These are phyloP conservation scores for Lontra canadensis DNA, from an alignment of 2,113 vertebrate species.

Conservation along the genomic window DNA sequence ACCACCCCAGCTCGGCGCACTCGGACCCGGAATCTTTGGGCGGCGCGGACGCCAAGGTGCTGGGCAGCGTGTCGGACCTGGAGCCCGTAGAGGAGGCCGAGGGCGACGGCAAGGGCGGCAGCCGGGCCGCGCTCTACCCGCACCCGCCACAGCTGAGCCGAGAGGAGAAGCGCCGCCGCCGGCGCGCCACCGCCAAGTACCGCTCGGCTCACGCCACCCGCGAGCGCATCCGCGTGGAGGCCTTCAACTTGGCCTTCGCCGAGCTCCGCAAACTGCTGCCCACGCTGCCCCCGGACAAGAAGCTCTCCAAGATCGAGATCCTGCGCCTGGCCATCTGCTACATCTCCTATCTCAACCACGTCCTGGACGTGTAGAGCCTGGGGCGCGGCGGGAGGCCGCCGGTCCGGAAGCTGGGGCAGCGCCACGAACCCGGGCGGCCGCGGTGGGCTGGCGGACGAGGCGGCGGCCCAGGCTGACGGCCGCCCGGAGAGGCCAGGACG, in stretches of 20 bases:
- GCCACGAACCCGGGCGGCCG: background rate
- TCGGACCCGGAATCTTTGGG: constrained; percentile 92
- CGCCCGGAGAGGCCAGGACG: background rate
- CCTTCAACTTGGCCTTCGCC: constrained; percentile 88
- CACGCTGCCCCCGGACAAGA: constrained; percentile 87
- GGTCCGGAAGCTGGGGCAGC: background rate
- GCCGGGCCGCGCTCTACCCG: constrained; percentile 81
- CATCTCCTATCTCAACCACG: constrained; percentile 88
- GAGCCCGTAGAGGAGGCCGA: constrained; percentile 88
- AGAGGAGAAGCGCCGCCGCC: constrained; percentile 92
- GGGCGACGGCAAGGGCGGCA: constrained; percentile 64
- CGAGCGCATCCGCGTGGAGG: constrained; percentile 87
- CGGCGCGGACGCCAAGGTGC: constrained; percentile 85
- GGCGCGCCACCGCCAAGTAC: constrained; percentile 88
- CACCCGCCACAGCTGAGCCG: constrained; percentile 90
- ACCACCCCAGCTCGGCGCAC: constrained; percentile 87
- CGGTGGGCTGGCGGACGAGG: constrained; percentile 72
- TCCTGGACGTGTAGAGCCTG: constrained; percentile 87
- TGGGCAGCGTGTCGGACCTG: constrained; percentile 87
- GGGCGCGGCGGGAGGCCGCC: background rate
- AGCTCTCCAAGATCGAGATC: constrained; percentile 89
- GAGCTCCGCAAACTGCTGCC: constrained; percentile 87
- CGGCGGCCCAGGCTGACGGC: constrained; percentile 45
- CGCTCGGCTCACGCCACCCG: constrained; percentile 88
- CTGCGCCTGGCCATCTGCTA: constrained; percentile 88